Evolutionary conservation across 1,140 invertebrate genomes (phyloP).

Genomic region (Pantala flavescens): DNA sequence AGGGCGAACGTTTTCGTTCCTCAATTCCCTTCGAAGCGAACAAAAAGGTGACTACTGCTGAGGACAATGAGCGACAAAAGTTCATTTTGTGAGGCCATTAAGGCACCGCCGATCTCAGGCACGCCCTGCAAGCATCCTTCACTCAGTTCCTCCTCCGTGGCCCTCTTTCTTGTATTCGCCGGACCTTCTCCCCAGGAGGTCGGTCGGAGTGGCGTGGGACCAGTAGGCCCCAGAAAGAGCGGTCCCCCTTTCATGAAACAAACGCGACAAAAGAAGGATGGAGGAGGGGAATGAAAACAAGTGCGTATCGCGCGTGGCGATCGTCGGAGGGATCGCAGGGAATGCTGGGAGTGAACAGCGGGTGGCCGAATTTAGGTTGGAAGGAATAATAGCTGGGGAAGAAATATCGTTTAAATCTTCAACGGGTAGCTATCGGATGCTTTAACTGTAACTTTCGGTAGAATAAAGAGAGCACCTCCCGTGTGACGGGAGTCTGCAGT

Average conservation of each 20-base stretch:
- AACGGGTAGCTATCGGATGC: too few species aligned
- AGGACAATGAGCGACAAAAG: too few species aligned
- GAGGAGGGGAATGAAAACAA: not conserved
- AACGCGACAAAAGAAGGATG: not conserved
- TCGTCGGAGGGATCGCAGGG: not conserved
- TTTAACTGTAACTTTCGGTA: too few species aligned
- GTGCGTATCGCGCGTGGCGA: constrained; percentile 5
- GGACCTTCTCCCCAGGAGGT: not conserved
- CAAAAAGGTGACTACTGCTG: too few species aligned
- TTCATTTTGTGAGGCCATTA: too few species aligned
- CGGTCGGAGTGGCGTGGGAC: not conserved
- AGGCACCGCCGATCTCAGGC: too few species aligned
- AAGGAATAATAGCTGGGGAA: not conserved
- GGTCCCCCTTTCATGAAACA: not conserved
- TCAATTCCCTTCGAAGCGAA: too few species aligned
- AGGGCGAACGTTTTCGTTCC: too few species aligned
- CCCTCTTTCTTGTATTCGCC: not conserved
- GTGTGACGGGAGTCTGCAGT: too few species aligned
- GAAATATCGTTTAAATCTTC: not conserved
- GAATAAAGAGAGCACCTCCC: too few species aligned
- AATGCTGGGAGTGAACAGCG: not conserved
- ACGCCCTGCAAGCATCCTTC: not conserved
- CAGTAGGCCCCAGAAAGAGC: not conserved
- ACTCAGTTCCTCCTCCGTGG: not conserved
- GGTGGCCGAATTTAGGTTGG: not conserved